These are phyloP conservation scores for Galleria mellonella DNA, from an alignment of 1,140 invertebrate species.

Conservation along the genomic window DNA sequence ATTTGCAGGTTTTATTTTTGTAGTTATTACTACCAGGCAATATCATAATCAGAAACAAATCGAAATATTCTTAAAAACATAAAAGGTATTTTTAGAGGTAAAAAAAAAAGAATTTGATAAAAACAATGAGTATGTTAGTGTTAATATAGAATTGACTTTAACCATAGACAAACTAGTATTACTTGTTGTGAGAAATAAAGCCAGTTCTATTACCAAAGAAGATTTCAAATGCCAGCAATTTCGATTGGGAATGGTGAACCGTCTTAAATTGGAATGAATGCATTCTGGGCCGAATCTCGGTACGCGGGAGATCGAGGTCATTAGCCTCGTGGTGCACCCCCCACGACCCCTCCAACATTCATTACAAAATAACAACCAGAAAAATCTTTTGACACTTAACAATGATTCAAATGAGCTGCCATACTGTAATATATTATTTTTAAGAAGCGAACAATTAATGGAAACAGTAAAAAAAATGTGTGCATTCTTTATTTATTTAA, in stretches of 20 bases:
- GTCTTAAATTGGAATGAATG: conserved; percentile 52
- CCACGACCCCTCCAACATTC: conserved; percentile 19
- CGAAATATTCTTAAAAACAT: too few species aligned
- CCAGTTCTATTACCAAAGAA: conserved; percentile 47
- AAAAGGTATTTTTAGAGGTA: too few species aligned
- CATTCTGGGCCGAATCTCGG: conserved; percentile 58
- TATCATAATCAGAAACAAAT: too few species aligned
- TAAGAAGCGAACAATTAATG: conserved; percentile 9
- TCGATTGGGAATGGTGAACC: conserved; percentile 60
- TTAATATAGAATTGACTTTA: too few species aligned
- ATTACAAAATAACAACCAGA: conserved; percentile 32
- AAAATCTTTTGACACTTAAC: conserved; percentile 23
- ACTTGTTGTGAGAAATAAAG: conserved; percentile 51
- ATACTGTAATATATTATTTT: conserved; percentile 5
- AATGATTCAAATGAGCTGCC: conserved; percentile 27
- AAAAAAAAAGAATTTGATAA: too few species aligned
- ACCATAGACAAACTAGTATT: too few species aligned
- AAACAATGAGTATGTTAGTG: too few species aligned
- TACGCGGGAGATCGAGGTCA: conserved; percentile 46
- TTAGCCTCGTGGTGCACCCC: conserved; percentile 45
- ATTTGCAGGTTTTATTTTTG: too few species aligned
- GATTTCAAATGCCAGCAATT: conserved; percentile 60
- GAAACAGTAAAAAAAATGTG: conserved; percentile 13
- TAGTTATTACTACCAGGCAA: too few species aligned
- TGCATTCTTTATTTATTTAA: not conserved